Evolutionary conservation across 2,888 invertebrate species (phyloP).

Genomic region (Leucoma salicis): DNA sequence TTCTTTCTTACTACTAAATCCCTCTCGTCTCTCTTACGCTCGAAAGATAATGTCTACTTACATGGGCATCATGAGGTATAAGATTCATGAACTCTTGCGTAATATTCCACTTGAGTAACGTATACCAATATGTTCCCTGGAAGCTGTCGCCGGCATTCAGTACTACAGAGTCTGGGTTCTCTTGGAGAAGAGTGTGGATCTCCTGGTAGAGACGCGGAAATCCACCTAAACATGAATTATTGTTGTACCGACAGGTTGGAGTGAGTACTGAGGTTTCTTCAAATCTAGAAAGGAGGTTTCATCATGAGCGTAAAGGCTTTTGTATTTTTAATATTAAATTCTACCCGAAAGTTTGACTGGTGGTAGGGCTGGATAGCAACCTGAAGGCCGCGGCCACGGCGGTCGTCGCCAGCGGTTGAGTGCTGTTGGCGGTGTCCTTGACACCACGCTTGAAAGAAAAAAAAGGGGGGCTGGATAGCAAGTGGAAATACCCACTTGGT

Average conservation of each 20-base stretch:
- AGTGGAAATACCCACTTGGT: no score
- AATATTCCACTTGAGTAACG: slow-evolving; percentile 87
- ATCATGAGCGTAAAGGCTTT: no score
- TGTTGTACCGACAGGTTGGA: slow-evolving; percentile 78
- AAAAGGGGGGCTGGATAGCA: no score
- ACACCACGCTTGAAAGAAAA: no score
- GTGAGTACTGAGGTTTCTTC: slow-evolving; percentile 82
- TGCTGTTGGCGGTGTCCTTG: no score
- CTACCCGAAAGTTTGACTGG: no score
- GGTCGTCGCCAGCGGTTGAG: no score
- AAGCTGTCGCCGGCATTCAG: slow-evolving; percentile 93
- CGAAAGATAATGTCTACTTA: slow-evolving; percentile 53
- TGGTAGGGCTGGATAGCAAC: no score
- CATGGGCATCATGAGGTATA: slow-evolving; percentile 89
- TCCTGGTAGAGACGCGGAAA: slow-evolving; percentile 85
- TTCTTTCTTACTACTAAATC: no score
- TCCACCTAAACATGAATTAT: slow-evolving; percentile 85
- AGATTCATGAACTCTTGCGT: slow-evolving; percentile 89
- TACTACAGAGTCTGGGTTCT: slow-evolving; percentile 84
- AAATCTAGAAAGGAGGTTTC: slow-evolving; percentile 69
- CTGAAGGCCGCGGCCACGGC: no score
- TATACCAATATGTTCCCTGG: slow-evolving; percentile 94
- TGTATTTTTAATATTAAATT: no score
- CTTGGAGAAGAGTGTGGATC: slow-evolving; percentile 66
- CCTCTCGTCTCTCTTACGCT: no score